A percentile compares a stretch with the other conserved stretches of the same genome.
Evolutionary conservation across 2,888 invertebrate species (phyloP).

Genomic region (Chorisops tibialis): DNA sequence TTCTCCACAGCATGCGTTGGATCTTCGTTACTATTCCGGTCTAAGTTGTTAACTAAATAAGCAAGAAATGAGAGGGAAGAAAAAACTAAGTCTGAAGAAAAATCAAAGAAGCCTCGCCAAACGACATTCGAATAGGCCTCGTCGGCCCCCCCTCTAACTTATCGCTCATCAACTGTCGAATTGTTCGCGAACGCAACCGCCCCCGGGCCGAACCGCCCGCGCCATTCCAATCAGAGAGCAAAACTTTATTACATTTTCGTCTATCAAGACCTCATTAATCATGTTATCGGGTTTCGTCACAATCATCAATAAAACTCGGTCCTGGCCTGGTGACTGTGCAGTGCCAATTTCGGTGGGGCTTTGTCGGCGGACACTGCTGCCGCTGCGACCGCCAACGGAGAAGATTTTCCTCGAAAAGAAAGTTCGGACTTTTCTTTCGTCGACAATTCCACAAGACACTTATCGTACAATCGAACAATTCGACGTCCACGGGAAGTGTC

Average conservation of each 20-base stretch:
- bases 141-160: background rate
- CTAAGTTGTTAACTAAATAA: background rate
- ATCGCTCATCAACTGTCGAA: slow-evolving; percentile 28
- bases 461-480: slow-evolving; percentile 12
- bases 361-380: background rate
- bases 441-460: slow-evolving; percentile 3
- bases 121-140: background rate
- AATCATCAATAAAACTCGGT: slow-evolving; percentile 24
- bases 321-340: slow-evolving; percentile 9
- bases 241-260: slow-evolving; percentile 28
- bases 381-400: background rate
- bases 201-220: slow-evolving; percentile 8
- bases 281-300: slow-evolving; percentile 32
- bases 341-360: background rate
- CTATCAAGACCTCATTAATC: slow-evolving; percentile 32
- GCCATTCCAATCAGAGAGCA: slow-evolving; percentile 6
- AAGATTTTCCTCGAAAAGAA: background rate
- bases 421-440: background rate
- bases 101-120: background rate
- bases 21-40: background rate
- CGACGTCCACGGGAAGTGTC: background rate
- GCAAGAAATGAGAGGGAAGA: background rate
- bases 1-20: background rate
- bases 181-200: slow-evolving; percentile 17
- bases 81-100: background rate